phyloP scores from a whole-genome alignment of 2,797 vertebrate species.

The Bufotes viridis region DNA sequence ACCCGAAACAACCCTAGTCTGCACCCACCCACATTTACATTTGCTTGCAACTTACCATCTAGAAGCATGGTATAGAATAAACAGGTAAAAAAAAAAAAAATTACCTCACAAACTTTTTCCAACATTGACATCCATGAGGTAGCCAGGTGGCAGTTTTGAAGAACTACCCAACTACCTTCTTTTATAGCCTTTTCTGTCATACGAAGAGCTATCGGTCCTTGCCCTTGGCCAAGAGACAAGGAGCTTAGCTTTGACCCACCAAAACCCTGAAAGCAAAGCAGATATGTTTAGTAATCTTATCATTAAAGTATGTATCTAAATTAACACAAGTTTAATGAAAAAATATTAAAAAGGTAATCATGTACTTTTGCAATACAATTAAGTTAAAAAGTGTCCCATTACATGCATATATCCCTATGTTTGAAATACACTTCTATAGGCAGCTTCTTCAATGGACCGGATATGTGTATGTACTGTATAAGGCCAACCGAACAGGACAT shows the following conservation, averaged over 20 bases:
- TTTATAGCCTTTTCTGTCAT: constrained; percentile 84
- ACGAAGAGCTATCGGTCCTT: constrained; percentile 88
- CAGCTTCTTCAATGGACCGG: no score
- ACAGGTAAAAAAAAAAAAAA: not conserved
- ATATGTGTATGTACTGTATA: no score
- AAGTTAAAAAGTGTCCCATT: no score
- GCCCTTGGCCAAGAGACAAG: constrained; percentile 90
- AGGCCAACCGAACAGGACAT: no score
- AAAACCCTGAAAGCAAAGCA: constrained; percentile 77
- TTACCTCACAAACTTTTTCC: constrained; percentile 90
- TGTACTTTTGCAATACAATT: no score
- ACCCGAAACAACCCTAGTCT: no score
- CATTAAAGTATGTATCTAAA: not conserved
- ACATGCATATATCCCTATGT: no score
- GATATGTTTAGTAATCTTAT: not conserved
- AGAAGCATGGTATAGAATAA: not conserved
- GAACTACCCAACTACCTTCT: constrained; percentile 88
- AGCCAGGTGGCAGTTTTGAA: constrained; percentile 92
- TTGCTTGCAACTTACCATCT: not conserved
- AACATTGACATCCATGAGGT: constrained; percentile 91
- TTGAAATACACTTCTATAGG: no score
- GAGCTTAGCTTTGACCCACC: constrained; percentile 83
- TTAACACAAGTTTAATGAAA: not conserved
- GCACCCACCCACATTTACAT: no score
- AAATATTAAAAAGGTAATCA: no score